Base-by-base conservation (phyloP, 2,113 vertebrate species). In the Taxidea taxus region DNA sequence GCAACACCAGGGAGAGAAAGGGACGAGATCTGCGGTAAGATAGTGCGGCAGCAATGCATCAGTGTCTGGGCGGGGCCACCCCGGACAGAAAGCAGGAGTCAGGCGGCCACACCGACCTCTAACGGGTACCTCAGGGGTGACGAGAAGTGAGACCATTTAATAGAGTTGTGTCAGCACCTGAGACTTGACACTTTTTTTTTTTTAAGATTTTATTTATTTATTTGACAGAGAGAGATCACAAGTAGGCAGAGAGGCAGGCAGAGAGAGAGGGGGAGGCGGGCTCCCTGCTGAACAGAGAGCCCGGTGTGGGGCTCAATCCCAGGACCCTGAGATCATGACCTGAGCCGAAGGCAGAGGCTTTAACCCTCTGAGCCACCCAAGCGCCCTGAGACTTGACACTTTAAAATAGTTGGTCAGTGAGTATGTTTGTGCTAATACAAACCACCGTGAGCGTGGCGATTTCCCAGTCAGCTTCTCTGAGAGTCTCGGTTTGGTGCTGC, bases 391-490 rank as follows among this genome's bases (percentile, higher is more conserved):
- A 13, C 27, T 10, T 58, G 47, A 68, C 18, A 42, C 37, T 62
- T 80, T 11, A 34, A 91, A 91, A 23, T 64, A 70, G 34, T 54
- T 60, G 25, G 64, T 51, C 49, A 23, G 85, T 68, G 51, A 39
- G 23, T 34, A 2, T 10, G 42, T 92, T 84, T 83, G 39, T 54
- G 1, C 42, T 66, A 37, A 49, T 42, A 77, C 27, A 34, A 62
- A 7, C 88, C 68, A 56, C 86, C 1, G 0, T 2, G 62, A 84
- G 11, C 0, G 2, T 37, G 74, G 54, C 0, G 0, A 10, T 39
- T 81, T 39, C 7, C 21, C 12, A 64, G 4, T 20, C 11, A 6
- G 29, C 80, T 47, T 8, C 16, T 21, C 39, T 58, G 14, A 42
- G 37, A n/a, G 0, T 37, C 70, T 90, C 25, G 25, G 44, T 81